phyloP scores from a whole-genome alignment of 2,113 vertebrate species.

The Scytalopus superciliaris region DNA sequence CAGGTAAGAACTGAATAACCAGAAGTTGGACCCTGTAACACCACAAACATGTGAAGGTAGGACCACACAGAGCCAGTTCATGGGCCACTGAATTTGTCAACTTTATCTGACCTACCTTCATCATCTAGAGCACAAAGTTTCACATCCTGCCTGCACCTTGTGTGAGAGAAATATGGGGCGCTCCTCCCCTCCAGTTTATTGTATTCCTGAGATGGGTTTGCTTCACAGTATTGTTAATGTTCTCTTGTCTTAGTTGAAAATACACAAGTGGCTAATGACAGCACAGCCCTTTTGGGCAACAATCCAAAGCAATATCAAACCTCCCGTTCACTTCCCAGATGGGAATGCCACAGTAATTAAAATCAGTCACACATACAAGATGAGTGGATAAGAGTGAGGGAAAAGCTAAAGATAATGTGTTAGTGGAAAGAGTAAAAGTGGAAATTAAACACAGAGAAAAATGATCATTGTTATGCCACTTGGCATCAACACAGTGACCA shows the following conservation, averaged over 20 bases:
- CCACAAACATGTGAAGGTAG: not conserved
- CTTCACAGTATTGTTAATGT: not conserved
- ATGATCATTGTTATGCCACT: not conserved
- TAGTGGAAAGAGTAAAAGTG: not conserved
- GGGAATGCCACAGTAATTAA: conserved; percentile 41
- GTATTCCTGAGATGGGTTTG: not conserved
- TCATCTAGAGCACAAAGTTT: rapidly evolving
- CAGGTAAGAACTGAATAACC: not conserved
- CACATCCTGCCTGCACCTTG: not conserved
- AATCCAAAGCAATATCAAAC: conserved; percentile 37
- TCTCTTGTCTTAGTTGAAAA: conserved; percentile 8
- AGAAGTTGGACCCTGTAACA: not conserved
- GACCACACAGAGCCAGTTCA: not conserved
- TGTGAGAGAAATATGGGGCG: not conserved
- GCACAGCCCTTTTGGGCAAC: conserved; percentile 12
- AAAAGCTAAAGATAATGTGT: conserved; percentile 12
- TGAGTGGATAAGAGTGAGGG: not conserved
- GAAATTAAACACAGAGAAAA: conserved; percentile 24
- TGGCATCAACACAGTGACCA: not conserved
- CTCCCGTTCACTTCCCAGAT: not conserved
- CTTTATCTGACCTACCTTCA: not conserved
- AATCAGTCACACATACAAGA: conserved; percentile 36
- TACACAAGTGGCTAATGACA: not conserved
- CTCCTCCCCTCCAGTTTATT: not conserved
- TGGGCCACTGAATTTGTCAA: not conserved